Evolutionary conservation across 2,797 vertebrate genomes (phyloP).

Genomic region (Pelobates cultripes): DNA sequence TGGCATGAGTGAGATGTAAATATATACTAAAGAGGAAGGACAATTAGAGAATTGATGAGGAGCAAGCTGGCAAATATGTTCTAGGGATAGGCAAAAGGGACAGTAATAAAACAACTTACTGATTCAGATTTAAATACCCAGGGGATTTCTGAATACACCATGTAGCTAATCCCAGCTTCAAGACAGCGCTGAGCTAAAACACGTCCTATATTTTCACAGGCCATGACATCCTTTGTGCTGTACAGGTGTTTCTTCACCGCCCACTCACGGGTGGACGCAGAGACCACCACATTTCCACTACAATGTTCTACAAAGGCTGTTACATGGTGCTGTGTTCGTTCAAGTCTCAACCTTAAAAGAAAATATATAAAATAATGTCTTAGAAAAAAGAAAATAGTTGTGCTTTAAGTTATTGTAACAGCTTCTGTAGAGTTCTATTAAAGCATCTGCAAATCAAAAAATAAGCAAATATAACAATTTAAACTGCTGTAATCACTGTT

Average conservation of each 20-base stretch:
- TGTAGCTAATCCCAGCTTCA: conserved; percentile 87
- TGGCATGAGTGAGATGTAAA: too few species aligned
- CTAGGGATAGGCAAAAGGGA: too few species aligned
- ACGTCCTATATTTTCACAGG: conserved; percentile 84
- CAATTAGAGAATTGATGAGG: too few species aligned
- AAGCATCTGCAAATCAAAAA: too few species aligned
- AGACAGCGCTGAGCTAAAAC: conserved; percentile 87
- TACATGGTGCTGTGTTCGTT: conserved; percentile 78
- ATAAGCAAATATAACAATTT: too few species aligned
- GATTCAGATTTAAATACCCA: conserved; percentile 74
- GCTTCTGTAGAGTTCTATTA: too few species aligned
- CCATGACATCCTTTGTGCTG: conserved; percentile 78
- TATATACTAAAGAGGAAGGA: too few species aligned
- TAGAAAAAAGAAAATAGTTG: too few species aligned
- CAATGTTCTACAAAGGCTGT: conserved; percentile 81
- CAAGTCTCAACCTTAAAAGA: conserved; percentile 78
- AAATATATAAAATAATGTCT: background rate
- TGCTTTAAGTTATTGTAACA: too few species aligned
- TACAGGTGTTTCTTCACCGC: conserved; percentile 84
- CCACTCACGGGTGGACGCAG: conserved; percentile 92
- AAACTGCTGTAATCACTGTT: too few species aligned
- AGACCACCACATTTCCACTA: conserved; percentile 78
- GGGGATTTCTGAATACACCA: conserved; percentile 82
- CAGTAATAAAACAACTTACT: conserved; percentile 59
- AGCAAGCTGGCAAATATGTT: too few species aligned